Conservation (phyloP, 2,797 vertebrate genomes). For the Megaceryle alcyon region DNA sequence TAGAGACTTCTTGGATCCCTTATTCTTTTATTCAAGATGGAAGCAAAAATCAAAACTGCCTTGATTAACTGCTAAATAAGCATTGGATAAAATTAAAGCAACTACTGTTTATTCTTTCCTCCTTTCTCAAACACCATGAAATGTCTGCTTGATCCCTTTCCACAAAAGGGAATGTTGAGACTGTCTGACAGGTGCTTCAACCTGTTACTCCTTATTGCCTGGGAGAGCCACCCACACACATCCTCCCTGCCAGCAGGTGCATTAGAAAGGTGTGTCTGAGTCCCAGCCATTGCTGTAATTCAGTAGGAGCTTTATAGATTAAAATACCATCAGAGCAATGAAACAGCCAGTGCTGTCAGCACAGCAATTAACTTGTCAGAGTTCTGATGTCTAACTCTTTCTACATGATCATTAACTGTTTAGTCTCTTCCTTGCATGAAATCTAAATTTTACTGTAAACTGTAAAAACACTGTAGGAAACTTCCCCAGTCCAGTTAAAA, state of each 20-base stretch:
- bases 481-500: background rate
- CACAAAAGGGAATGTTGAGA: background rate
- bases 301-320: background rate
- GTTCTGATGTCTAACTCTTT: background rate
- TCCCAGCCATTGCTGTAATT: background rate
- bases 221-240: slow-evolving; percentile 15
- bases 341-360: slow-evolving; percentile 36
- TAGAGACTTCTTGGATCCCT: background rate
- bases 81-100: background rate
- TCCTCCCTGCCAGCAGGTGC: slow-evolving; percentile 41
- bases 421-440: background rate
- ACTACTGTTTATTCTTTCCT: background rate
- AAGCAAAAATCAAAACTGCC: background rate
- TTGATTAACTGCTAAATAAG: background rate
- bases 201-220: background rate
- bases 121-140: background rate
- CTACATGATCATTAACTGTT: slow-evolving; percentile 14
- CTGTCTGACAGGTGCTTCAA: background rate
- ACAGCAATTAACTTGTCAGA: slow-evolving; percentile 51
- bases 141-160: background rate
- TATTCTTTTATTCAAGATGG: background rate
- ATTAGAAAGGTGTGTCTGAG: background rate
- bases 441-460: background rate
- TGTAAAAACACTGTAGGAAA: background rate
- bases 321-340: background rate